Conservation (phyloP, 1,140 invertebrate genomes). For the Procambarus virginalis region DNA sequence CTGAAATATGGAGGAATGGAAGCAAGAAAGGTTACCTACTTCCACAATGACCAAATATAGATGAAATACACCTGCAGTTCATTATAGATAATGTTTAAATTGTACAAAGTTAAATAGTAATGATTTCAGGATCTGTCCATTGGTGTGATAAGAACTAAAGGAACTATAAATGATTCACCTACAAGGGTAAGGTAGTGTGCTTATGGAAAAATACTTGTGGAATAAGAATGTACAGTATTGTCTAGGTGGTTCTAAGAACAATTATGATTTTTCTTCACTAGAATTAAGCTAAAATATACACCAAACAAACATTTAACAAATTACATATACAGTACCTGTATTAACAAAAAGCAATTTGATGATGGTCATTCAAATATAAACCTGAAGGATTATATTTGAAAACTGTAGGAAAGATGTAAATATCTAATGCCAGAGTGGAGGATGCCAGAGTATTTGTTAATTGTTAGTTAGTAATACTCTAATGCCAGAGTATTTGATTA, state of each 20-base stretch:
- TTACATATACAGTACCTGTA: too few species aligned
- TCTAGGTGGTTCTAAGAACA: background rate
- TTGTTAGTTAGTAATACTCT: too few species aligned
- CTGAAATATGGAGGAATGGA: conserved; percentile 30
- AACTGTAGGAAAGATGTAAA: too few species aligned
- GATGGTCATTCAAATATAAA: too few species aligned
- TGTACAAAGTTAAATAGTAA: background rate
- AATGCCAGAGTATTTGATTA: too few species aligned
- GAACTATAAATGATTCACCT: background rate
- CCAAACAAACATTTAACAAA: too few species aligned
- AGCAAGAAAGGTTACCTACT: conserved; percentile 44
- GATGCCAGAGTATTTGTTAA: too few species aligned
- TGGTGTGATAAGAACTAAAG: background rate
- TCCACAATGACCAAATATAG: conserved; percentile 27
- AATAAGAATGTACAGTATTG: background rate
- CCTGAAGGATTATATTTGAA: too few species aligned
- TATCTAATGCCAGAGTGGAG: too few species aligned
- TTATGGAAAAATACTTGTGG: background rate
- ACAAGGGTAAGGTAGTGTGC: background rate
- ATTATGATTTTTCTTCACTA: too few species aligned
- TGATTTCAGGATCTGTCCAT: background rate
- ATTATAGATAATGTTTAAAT: conserved; percentile 14
- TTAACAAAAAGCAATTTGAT: too few species aligned
- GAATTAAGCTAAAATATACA: too few species aligned
- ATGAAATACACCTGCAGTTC: conserved; percentile 10